Evolutionary conservation across 2,113 vertebrate species (phyloP), one percentile per base, ranked within the genome.

Genomic region (Probosciger aterrimus): DNA sequence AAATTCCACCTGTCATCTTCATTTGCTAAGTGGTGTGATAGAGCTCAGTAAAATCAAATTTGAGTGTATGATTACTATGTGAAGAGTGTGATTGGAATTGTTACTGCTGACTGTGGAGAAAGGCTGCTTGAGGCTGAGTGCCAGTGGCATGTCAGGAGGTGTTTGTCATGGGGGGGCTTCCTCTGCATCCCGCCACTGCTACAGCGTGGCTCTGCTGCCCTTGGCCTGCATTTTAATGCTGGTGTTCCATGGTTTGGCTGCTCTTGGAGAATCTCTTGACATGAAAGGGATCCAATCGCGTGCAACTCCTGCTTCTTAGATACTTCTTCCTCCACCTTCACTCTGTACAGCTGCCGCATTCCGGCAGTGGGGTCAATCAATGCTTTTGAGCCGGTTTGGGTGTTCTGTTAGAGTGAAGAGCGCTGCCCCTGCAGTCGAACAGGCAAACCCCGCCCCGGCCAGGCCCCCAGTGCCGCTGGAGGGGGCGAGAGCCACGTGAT

Each of bases 1-100:
- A 98, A 86, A 91, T 96, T 96, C 70, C 68, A 23, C 52, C 69
- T 44, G 41, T 53, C n/a, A 2, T 62, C 4, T 71, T 75, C 46
- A 27, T 18, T 25, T 63, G 37, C 2, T 64, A 25, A 53, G 15
- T 3, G 74, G 6, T 3, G 4, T 12, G 59, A 9, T 9, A n/a
- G 53, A 57, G 12, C 17, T 62, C 23, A 33, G 25, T 43, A 25
- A 28, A 65, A 37, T n/a, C 16, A 65, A 95, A 39, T 22, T 23
- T 9, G 33, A 35, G 14, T 16, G 55, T 59, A 15, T 7, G 33
- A 14, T n/a, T 23, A 14, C 57, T 59, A 12, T 5, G 20, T 2
- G 20, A n/a, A 15, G 33, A n/a, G 57, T 35, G 57, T 12, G 53
- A 55, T 12, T 55, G 53, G 53, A 55, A 28, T 55, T 30, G 28